A percentile compares a stretch with the other conserved stretches of the same genome.
These are phyloP conservation scores for Halocaridina rubra DNA, from an alignment of 2,888 invertebrate species.

Conservation along the genomic window DNA sequence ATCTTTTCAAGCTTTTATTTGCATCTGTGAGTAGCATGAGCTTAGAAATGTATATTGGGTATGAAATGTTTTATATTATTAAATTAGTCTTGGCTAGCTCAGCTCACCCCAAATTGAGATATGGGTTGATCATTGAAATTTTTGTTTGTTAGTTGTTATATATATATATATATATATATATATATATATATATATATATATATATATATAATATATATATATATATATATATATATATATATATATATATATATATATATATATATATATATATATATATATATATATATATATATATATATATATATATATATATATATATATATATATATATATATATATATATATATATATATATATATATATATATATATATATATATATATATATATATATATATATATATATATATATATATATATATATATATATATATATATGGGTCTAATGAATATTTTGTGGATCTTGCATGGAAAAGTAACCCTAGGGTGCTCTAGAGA, in stretches of 20 bases:
- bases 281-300: neutral
- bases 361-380: slow-evolving; percentile 7
- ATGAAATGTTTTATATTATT: too few species aligned
- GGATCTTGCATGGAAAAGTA: too few species aligned
- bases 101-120: too few species aligned
- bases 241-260: neutral
- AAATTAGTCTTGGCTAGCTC: too few species aligned
- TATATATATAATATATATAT: slow-evolving; percentile 7
- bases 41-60: too few species aligned
- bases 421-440: neutral
- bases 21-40: too few species aligned
- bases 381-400: slow-evolving; percentile 11
- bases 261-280: neutral
- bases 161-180: slow-evolving; percentile 9
- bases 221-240: neutral
- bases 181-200: neutral
- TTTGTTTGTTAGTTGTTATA: neutral
- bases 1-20: too few species aligned
- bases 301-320: neutral
- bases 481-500: too few species aligned
- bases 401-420: neutral
- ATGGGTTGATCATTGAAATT: neutral
- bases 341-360: neutral
- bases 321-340: neutral
- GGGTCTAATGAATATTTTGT: neutral